These are phyloP conservation scores for Peromyscus aztecus DNA, from an alignment of 2,797 vertebrate genomes.

Conservation along the genomic window DNA sequence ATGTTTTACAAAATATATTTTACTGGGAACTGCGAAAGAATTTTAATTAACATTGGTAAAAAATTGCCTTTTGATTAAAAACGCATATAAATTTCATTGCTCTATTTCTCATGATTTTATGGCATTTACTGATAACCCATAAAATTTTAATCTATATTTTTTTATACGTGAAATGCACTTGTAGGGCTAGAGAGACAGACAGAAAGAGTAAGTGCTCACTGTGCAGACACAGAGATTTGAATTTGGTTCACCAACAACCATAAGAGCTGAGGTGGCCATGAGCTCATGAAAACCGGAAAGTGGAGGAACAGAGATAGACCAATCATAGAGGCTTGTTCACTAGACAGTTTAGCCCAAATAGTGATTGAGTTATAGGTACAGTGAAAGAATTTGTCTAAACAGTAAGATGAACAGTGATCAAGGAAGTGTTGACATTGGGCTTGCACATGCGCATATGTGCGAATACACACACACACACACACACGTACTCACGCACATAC, in stretches of 20 bases:
- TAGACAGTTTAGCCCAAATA: not conserved
- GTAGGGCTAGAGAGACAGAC: not conserved
- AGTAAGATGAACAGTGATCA: too few species aligned
- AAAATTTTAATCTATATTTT: not conserved
- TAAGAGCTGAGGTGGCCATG: not conserved
- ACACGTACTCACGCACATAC: not conserved
- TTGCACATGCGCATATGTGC: fast-evolving
- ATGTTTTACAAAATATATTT: not conserved
- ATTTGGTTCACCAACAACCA: not conserved
- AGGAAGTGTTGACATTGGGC: too few species aligned
- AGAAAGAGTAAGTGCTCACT: fast-evolving
- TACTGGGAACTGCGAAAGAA: not conserved
- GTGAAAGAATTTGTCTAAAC: not conserved
- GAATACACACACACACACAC: not conserved
- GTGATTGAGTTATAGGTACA: not conserved
- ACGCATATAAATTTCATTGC: not conserved
- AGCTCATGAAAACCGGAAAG: not conserved
- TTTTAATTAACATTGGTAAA: not conserved
- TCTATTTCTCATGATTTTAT: not conserved
- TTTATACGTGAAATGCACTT: not conserved
- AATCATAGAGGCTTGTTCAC: not conserved
- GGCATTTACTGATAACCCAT: not conserved
- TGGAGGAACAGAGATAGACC: not conserved
- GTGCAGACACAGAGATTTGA: not conserved
- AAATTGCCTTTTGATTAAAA: not conserved